Evolutionary conservation across 1,140 invertebrate species (phyloP).

Genomic region (Drosophila rhopaloa): DNA sequence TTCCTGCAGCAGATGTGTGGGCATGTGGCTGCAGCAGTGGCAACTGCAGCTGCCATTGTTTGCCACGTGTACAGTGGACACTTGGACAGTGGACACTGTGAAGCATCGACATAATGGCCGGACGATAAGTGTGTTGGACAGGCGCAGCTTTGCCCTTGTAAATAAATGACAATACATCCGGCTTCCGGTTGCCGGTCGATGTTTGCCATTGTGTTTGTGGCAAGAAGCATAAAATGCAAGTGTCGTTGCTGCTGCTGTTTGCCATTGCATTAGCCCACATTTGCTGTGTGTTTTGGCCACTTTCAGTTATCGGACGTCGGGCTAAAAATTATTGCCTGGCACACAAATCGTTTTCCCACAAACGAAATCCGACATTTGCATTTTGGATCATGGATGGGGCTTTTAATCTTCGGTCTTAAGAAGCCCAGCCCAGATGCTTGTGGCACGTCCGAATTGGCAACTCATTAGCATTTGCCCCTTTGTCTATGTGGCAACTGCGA

Average conservation of each 20-base stretch:
- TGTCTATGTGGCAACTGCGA: constrained; percentile 28
- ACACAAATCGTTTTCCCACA: constrained; percentile 21
- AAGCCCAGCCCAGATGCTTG: constrained; percentile 23
- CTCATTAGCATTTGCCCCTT: constrained; percentile 27
- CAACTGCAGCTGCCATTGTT: constrained; percentile 32
- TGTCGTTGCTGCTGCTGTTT: constrained; percentile 19
- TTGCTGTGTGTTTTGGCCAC: constrained; percentile 14
- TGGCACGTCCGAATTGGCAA: constrained; percentile 36
- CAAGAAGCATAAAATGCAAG: constrained; percentile 29
- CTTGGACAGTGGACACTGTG: constrained; percentile 9
- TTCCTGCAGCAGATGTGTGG: constrained; percentile 31
- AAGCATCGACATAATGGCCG: constrained; percentile 49
- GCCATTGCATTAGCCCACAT: constrained; percentile 21
- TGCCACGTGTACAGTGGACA: constrained; percentile 15
- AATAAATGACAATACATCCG: constrained; percentile 62
- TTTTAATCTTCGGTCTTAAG: constrained; percentile 27
- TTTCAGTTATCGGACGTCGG: constrained; percentile 15
- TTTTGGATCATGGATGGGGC: neutral
- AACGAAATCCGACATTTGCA: constrained; percentile 30
- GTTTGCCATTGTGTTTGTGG: constrained; percentile 14
- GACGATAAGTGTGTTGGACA: constrained; percentile 47
- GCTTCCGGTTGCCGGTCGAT: constrained; percentile 30
- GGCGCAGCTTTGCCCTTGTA: constrained; percentile 50
- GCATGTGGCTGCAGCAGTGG: constrained; percentile 4
- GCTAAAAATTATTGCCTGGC: constrained; percentile 24